Conservation (phyloP, 2,113 vertebrate species). For the Formicarius rufipectus region DNA sequence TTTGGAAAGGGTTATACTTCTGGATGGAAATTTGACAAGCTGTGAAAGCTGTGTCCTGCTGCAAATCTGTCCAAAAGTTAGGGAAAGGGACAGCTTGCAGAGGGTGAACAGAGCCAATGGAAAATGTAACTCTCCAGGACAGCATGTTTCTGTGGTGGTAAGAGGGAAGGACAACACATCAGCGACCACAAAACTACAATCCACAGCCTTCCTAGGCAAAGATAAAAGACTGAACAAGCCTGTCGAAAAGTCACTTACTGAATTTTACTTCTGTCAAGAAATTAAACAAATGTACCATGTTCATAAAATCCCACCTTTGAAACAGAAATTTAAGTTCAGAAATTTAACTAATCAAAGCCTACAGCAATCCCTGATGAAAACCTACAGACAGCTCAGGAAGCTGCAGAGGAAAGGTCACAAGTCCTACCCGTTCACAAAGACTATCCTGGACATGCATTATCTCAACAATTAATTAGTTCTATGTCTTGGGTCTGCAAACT, state of each 20-base stretch:
- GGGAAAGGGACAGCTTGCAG: conserved; percentile 43
- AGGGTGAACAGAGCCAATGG: conserved; percentile 43
- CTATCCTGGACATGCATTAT: neutral
- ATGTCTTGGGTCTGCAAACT: neutral
- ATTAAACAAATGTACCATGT: neutral
- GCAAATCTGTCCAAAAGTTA: conserved; percentile 20
- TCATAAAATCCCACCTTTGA: neutral
- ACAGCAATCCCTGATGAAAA: neutral
- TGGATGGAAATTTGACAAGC: conserved; percentile 1
- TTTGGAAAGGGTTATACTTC: conserved; percentile 17
- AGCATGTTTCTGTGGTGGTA: conserved; percentile 12
- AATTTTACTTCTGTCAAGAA: neutral
- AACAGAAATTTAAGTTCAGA: neutral
- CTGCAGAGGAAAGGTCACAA: neutral
- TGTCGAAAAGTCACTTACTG: neutral
- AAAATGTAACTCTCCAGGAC: conserved; percentile 52
- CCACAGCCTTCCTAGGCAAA: neutral
- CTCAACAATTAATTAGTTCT: neutral
- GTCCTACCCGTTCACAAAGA: neutral
- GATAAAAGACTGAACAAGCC: neutral
- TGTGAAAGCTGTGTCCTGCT: conserved; percentile 10
- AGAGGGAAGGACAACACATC: conserved; percentile 29
- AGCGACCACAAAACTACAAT: neutral
- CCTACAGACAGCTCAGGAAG: neutral
- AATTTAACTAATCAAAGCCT: neutral